Evolutionary conservation across 92 coral and sea anemone genomes (phyloP).

Genomic region (Epizoanthus stellaris): DNA sequence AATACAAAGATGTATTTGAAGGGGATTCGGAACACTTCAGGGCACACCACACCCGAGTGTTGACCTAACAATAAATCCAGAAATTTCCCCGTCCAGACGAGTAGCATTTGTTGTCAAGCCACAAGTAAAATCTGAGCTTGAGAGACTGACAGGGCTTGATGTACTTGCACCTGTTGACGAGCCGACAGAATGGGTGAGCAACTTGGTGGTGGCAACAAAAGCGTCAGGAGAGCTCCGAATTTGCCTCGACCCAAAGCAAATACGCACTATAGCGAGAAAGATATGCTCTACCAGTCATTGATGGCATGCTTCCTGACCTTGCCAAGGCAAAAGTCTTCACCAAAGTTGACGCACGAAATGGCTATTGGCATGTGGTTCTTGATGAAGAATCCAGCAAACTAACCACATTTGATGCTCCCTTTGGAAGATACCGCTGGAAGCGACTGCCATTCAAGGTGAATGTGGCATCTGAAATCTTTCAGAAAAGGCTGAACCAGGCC

Average conservation of each 20-base stretch:
- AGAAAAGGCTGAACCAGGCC: constrained; percentile 31
- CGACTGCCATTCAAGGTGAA: constrained; percentile 26
- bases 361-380: constrained; percentile 31
- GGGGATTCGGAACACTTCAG: constrained; percentile 47
- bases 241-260: constrained; percentile 38
- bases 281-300: constrained; percentile 10
- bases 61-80: constrained; percentile 15
- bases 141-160: no score
- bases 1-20: no score
- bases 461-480: constrained; percentile 43
- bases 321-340: constrained; percentile 45
- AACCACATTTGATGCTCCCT: constrained; percentile 31
- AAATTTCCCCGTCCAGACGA: not conserved
- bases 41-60: not conserved
- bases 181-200: constrained; percentile 54
- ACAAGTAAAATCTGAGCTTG: no score
- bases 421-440: constrained; percentile 42
- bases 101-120: no score
- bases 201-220: constrained; percentile 42
- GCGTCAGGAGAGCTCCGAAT: not conserved
- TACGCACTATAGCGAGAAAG: constrained; percentile 27
- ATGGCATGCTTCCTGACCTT: constrained; percentile 33
- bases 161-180: constrained; percentile 33
- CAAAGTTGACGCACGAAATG: constrained; percentile 7
- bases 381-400: constrained; percentile 37